phyloP scores from a whole-genome alignment of 2,113 vertebrate species.

The Morone saxatilis region DNA sequence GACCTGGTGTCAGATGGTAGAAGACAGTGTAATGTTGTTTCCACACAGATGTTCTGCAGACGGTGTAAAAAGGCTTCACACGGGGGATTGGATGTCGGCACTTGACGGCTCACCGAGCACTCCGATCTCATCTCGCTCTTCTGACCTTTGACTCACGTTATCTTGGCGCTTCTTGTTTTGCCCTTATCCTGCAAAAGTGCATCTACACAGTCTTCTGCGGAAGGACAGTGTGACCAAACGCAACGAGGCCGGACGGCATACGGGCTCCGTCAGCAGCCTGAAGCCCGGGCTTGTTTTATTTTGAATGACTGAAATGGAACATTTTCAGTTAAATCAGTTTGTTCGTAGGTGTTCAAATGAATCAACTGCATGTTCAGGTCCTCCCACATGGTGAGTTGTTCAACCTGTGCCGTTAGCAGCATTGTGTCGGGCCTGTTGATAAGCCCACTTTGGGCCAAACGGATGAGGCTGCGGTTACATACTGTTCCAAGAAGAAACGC shows the following conservation, averaged over 20 bases:
- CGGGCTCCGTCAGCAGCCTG: slow-evolving; percentile 52
- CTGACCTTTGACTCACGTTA: slow-evolving; percentile 42
- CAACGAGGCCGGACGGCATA: slow-evolving; percentile 9
- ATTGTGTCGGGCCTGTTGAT: slow-evolving; percentile 38
- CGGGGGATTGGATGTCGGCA: slow-evolving; percentile 12
- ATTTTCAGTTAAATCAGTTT: slow-evolving; percentile 1
- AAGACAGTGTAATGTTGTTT: slow-evolving; percentile 14
- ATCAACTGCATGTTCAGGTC: slow-evolving; percentile 23
- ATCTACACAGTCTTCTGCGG: slow-evolving; percentile 18
- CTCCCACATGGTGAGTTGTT: slow-evolving; percentile 28
- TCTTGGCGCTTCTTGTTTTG: slow-evolving; percentile 46
- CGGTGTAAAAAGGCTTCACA: slow-evolving; percentile 26
- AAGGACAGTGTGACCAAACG: slow-evolving; percentile 25
- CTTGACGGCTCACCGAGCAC: slow-evolving; percentile 37
- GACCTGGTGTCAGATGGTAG: slow-evolving; percentile 11
- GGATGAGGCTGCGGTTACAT: slow-evolving; percentile 28
- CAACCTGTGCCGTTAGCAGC: slow-evolving; percentile 32
- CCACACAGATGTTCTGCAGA: slow-evolving; percentile 34
- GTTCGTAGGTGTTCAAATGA: slow-evolving; percentile 27
- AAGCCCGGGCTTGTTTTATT: slow-evolving; percentile 5
- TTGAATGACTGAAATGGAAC: slow-evolving; percentile 4
- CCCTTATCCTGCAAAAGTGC: slow-evolving; percentile 49
- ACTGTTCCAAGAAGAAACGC: slow-evolving; percentile 54
- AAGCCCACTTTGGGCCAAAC: slow-evolving; percentile 19
- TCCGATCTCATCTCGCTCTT: slow-evolving; percentile 6